Evolutionary conservation across 2,888 invertebrate species (phyloP), one percentile per base, ranked within the genome.

Genomic region (Punctoribates punctum): DNA sequence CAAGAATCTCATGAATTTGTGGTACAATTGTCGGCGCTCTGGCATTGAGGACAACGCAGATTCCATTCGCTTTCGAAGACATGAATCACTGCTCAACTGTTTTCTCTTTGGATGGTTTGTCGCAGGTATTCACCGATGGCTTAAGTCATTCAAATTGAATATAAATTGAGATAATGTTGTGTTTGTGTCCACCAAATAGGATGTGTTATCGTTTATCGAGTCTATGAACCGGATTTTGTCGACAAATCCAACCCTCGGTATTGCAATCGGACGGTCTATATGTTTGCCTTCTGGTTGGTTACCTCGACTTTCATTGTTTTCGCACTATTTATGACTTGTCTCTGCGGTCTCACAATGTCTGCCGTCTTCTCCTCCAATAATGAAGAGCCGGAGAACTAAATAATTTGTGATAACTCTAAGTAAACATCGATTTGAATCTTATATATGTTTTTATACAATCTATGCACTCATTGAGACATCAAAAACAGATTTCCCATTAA

Each of bases 51-150:
- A 72, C 17, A n/a, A 5, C 2, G 73, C 46, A 13, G 34, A 8
- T 1, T 17, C 73, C 15, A 4, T 38, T 25, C 42, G 73, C 42
- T 42, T 23, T 11, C 15, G 25, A 27, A 38, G 72, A 48, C 65
- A 54, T 20, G 75, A 75, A 73, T 75, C 75, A 15, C n/a, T 81
- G 38, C 84, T 88, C 46, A 88, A 88, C 82, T 88, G 88, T 81
- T 89, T 90, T 81, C 87, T 89, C 84, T 83, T 89, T 65, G 88
- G 88, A 60, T 90, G 89, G 89, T 89, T 90, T 80, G 88, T 90
- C 80, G 87, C 89, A 78, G 90, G 90, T 88, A 83, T 84, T 84
- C 74, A 48, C 42, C 42, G 11, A 9, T 42, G 5, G 34, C 11
- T 42, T 8, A 13, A 74, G 20, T 51, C 25, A 57, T 73, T 51